Percentiles rank a stretch among this genome's conserved stretches.
phyloP scores from a whole-genome alignment of 2,888 invertebrate species.

The Euphydryas editha region DNA sequence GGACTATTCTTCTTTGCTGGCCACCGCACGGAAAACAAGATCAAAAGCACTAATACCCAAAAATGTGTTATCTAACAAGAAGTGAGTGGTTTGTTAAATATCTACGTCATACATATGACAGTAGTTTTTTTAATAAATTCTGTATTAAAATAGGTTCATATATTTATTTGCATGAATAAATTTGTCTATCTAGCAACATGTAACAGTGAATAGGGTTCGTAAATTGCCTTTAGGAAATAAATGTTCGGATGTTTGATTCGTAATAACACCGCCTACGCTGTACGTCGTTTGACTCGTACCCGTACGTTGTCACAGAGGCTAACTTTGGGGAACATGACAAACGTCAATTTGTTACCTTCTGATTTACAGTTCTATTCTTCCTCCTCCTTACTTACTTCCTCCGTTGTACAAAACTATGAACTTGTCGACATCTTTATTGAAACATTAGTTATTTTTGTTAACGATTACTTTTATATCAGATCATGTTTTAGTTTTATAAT shows the following conservation, averaged over 20 bases:
- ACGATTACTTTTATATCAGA: too few species aligned
- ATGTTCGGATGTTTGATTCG: slow-evolving; percentile 17
- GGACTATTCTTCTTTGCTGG: too few species aligned
- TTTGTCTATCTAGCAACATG: slow-evolving; percentile 4
- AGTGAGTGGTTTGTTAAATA: too few species aligned
- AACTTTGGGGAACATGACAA: slow-evolving; percentile 33
- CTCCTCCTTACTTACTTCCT: too few species aligned
- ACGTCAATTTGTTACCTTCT: slow-evolving; percentile 31
- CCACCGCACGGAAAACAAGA: too few species aligned
- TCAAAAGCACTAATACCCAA: too few species aligned
- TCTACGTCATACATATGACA: too few species aligned
- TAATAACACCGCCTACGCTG: slow-evolving; percentile 12
- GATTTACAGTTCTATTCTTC: slow-evolving; percentile 19
- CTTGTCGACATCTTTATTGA: not conserved
- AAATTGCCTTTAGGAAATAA: slow-evolving; percentile 13
- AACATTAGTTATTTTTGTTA: not conserved
- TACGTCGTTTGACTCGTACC: slow-evolving; percentile 10
- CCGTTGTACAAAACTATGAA: not conserved
- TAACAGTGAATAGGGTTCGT: slow-evolving; percentile 10
- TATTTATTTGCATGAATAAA: slow-evolving; percentile 1
- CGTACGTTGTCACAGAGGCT: slow-evolving; percentile 20
- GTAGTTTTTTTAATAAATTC: too few species aligned
- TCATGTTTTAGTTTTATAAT: too few species aligned
- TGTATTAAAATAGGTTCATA: not conserved
- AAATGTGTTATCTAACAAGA: too few species aligned